Conservation (phyloP, 2,113 vertebrate species). For the Corythaeola cristata region DNA sequence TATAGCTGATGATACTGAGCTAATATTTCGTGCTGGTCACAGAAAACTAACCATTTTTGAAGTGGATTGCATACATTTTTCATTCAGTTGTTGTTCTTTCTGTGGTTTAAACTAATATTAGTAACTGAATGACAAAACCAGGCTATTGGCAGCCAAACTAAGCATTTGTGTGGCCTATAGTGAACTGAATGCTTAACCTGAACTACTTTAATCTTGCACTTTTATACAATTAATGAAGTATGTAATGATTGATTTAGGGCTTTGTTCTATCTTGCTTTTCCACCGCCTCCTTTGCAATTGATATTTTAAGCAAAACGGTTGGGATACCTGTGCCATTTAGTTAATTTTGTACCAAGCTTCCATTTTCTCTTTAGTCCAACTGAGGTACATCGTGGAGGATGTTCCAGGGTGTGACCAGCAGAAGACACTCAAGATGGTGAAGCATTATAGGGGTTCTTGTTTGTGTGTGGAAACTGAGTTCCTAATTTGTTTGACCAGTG, state of each 20-base stretch:
- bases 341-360: background rate
- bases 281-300: background rate
- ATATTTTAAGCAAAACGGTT: background rate
- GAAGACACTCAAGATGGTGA: background rate
- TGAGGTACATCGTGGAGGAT: background rate
- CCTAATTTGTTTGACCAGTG: background rate
- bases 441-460: background rate
- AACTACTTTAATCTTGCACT: conserved; percentile 49
- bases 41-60: conserved; percentile 60
- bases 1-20: conserved; percentile 44
- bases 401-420: background rate
- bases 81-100: conserved; percentile 45
- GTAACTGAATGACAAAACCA: conserved; percentile 57
- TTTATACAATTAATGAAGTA: conserved; percentile 33
- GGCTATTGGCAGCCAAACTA: conserved; percentile 6
- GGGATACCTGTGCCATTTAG: background rate
- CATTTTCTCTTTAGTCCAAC: background rate
- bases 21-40: conserved; percentile 70
- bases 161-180: conserved; percentile 14
- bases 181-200: conserved; percentile 30
- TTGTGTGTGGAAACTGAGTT: background rate
- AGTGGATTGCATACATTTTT: conserved; percentile 42
- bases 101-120: conserved; percentile 38
- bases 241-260: background rate
- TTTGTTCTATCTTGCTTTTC: conserved; percentile 2